These are phyloP conservation scores for Caenorhabditis afra DNA, from an alignment of 2,888 invertebrate species.

Conservation along the genomic window DNA sequence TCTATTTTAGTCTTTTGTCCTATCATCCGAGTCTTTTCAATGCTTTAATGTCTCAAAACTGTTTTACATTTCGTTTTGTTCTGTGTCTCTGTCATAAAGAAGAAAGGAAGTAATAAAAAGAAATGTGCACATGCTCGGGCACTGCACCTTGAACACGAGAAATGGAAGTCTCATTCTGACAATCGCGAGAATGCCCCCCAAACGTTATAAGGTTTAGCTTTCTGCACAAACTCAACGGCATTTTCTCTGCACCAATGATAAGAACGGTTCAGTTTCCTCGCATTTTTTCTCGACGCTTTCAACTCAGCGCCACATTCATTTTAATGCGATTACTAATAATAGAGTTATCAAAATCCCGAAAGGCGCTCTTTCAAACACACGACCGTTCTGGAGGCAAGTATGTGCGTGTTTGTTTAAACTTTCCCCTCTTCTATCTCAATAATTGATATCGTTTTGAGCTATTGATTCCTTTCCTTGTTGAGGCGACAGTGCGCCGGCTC, in stretches of 20 bases:
- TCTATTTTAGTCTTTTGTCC: slow-evolving; percentile 21
- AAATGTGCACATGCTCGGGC: slow-evolving; percentile 2
- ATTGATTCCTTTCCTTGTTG: slow-evolving; percentile 20
- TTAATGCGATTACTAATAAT: slow-evolving; percentile 61
- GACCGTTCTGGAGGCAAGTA: slow-evolving; percentile 29
- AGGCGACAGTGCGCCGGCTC: neutral
- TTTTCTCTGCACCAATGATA: slow-evolving; percentile 23
- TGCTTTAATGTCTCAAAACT: slow-evolving; percentile 43
- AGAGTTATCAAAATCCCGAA: slow-evolving; percentile 28
- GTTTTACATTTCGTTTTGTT: neutral
- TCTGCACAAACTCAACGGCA: slow-evolving; percentile 19
- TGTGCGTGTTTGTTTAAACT: slow-evolving; percentile 37
- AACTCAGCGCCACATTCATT: slow-evolving; percentile 43
- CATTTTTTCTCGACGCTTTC: slow-evolving; percentile 38
- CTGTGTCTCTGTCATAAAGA: neutral
- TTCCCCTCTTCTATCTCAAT: slow-evolving; percentile 11
- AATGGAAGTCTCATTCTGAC: neutral
- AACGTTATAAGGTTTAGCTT: neutral
- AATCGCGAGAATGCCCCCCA: neutral
- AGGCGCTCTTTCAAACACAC: slow-evolving; percentile 21
- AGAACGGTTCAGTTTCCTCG: slow-evolving; percentile 26
- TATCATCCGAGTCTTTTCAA: slow-evolving; percentile 25
- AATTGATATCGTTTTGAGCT: slow-evolving; percentile 17
- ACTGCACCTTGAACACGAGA: neutral
- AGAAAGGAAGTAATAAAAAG: slow-evolving; percentile 27